Base-by-base conservation (phyloP, 1,140 invertebrate genomes). In the Ceratosolen fusciceps region DNA sequence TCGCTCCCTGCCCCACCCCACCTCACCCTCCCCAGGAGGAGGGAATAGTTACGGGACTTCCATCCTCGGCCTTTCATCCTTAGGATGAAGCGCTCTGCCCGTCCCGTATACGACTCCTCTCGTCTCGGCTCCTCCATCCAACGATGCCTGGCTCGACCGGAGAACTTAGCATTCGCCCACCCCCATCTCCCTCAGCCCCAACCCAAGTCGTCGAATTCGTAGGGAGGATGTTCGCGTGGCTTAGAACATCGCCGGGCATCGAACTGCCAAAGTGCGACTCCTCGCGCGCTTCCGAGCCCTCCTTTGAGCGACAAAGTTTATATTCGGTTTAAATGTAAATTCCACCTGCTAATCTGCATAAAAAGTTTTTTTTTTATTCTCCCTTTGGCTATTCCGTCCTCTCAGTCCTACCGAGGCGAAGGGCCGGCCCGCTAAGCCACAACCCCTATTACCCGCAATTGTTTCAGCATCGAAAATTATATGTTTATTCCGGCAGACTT, bases 271-370 rank as follows among this genome's bases (percentile, higher is more conserved):
- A 65, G 34, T 31, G 60, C 37, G 21, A 21, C 24, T 37, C 26
- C 37, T 65, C 37, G 37, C 60, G 31, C 19, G 31, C 60, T 0
- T 65, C 37, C 37, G 31, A 62, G 37, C 26, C 60, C 60, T 65
- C n/a, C n/a, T 65, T 65, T 16, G n/a, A 21, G 3, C 0, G 34
- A 3, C 3, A 65, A 62, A 37, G 60, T n/a, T 65, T 65, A 37
- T 37, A 65, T 37, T 65, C 60, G n/a, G 60, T 65, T 65, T 37
- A 65, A 65, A 65, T 65, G 60, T 65, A 65, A 65, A 65, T 65
- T 37, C 60, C 37, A 37, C 12, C 31, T 0, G 37, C 19, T 37
- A 65, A 65, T 65, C 60, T 65, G 31, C 60, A 37, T 65, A 37
- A 65, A 65, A 37, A 65, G 19, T 37, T 37, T 65, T 65, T 21